Evolutionary conservation across 2,113 vertebrate species (phyloP).

Genomic region (Epinephelus cyanopodus): DNA sequence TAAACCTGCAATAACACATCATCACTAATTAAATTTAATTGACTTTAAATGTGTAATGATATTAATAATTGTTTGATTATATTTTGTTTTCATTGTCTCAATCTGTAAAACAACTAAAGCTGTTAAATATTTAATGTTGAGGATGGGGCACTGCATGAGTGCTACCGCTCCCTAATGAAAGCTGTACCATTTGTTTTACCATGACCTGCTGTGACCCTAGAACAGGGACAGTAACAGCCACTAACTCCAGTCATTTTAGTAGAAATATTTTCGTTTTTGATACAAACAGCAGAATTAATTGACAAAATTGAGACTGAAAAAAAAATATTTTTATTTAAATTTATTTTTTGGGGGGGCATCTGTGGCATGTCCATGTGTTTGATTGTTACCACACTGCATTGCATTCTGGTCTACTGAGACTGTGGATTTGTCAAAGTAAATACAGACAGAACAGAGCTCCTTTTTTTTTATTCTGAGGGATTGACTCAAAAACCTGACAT

Average conservation of each 20-base stretch:
- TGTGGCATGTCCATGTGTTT: neutral
- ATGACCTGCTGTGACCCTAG: neutral
- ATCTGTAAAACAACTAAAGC: too few relatives aligned
- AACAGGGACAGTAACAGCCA: neutral
- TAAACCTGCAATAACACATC: too few relatives aligned
- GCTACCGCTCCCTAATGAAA: too few relatives aligned
- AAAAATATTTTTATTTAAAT: too few relatives aligned
- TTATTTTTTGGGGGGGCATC: neutral
- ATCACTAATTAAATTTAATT: too few relatives aligned
- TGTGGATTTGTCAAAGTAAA: neutral
- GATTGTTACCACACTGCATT: neutral
- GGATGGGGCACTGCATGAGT: too few relatives aligned
- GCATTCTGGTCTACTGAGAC: conserved; percentile 2
- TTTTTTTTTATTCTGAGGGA: neutral
- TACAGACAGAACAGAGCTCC: neutral
- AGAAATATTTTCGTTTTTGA: neutral
- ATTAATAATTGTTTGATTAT: too few relatives aligned
- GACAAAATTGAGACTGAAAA: neutral
- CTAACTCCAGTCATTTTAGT: neutral
- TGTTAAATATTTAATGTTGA: too few relatives aligned
- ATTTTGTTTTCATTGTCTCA: too few relatives aligned
- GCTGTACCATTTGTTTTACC: too few relatives aligned
- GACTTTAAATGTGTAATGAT: too few relatives aligned
- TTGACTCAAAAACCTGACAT: conserved; percentile 4
- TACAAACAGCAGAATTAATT: neutral